phyloP scores from a whole-genome alignment of 1,140 invertebrate genomes.

The Drosophila sturtevanti region DNA sequence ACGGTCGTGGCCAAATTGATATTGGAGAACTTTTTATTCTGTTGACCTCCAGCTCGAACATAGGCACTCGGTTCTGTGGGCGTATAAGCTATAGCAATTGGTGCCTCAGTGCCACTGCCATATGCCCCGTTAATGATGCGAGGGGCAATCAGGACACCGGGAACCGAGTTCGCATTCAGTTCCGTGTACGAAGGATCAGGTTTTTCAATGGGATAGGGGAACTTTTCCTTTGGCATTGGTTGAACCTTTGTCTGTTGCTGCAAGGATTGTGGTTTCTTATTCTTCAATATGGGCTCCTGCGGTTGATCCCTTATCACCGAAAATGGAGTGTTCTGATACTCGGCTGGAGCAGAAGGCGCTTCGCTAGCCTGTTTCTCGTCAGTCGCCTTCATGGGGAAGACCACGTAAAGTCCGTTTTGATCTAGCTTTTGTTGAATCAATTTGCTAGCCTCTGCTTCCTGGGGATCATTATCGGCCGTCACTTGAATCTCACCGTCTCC shows the following conservation, averaged over 20 bases:
- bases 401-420: constrained; percentile 84
- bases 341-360: constrained; percentile 50
- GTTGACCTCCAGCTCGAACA: constrained; percentile 34
- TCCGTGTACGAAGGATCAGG: constrained; percentile 80
- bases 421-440: constrained; percentile 41
- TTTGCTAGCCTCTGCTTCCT: constrained; percentile 45
- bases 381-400: constrained; percentile 84
- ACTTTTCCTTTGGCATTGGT: constrained; percentile 83
- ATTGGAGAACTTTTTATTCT: constrained; percentile 53
- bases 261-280: constrained; percentile 76
- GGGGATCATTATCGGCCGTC: constrained; percentile 78
- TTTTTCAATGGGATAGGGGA: constrained; percentile 86
- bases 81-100: constrained; percentile 84
- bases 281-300: constrained; percentile 83
- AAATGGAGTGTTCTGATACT: constrained; percentile 80
- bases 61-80: constrained; percentile 82
- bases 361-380: constrained; percentile 45
- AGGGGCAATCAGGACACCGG: constrained; percentile 60
- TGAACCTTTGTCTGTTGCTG: constrained; percentile 66
- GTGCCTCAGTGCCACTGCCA: constrained; percentile 82
- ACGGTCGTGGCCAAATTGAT: constrained; percentile 82
- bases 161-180: constrained; percentile 46
- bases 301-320: constrained; percentile 83
- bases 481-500: constrained; percentile 74
- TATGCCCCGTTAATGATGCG: constrained; percentile 69